Conservation (phyloP, 2,797 vertebrate genomes). For the Enteromius fasciolatus region DNA sequence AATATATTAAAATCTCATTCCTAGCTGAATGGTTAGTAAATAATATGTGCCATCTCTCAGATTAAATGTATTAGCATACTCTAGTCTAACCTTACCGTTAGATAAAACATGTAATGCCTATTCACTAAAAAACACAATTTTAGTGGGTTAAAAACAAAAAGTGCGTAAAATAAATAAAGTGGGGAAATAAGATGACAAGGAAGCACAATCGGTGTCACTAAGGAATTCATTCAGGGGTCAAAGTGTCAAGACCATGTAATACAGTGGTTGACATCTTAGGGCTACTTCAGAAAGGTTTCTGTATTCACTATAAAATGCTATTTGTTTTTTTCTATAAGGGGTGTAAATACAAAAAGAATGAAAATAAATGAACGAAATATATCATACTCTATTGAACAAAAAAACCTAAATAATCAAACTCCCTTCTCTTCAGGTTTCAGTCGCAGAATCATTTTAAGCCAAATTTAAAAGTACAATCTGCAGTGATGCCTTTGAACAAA, state of each 20-base stretch:
- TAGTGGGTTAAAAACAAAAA: slow-evolving; percentile 59
- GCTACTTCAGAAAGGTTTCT: not conserved
- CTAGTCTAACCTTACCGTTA: slow-evolving; percentile 47
- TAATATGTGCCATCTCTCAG: not conserved
- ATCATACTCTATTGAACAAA: too few species aligned
- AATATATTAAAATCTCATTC: slow-evolving; percentile 18
- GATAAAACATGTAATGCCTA: slow-evolving; percentile 57
- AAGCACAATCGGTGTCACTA: not conserved
- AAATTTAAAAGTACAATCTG: not conserved
- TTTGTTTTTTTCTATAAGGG: not conserved
- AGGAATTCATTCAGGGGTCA: slow-evolving; percentile 43
- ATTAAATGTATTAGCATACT: slow-evolving; percentile 47
- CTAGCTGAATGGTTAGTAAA: slow-evolving; percentile 25
- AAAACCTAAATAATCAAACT: not conserved
- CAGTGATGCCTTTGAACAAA: slow-evolving; percentile 1
- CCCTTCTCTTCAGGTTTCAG: not conserved
- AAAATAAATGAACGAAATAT: not conserved
- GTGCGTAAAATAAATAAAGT: slow-evolving; percentile 59
- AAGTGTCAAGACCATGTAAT: not conserved
- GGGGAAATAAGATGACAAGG: not conserved
- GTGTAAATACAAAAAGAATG: not conserved
- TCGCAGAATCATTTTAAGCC: not conserved
- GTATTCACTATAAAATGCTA: not conserved
- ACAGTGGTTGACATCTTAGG: not conserved
- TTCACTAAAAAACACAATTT: slow-evolving; percentile 60